phyloP scores from a whole-genome alignment of 2,113 vertebrate genomes.

The Psammodynastes pulverulentus region DNA sequence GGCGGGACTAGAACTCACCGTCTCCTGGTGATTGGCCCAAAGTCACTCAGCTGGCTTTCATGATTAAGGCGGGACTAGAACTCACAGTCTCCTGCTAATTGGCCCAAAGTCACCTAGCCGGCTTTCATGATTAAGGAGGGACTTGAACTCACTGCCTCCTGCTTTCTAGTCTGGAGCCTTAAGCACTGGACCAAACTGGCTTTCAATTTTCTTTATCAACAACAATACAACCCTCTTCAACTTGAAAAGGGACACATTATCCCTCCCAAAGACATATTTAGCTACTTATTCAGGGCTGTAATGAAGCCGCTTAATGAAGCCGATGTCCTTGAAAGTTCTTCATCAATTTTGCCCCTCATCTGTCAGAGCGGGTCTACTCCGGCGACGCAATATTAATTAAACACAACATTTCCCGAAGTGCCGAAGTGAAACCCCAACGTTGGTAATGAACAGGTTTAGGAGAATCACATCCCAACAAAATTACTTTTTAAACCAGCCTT shows the following conservation, averaged over 20 bases:
- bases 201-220: neutral
- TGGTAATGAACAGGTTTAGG: conserved; percentile 90
- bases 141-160: neutral
- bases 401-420: conserved; percentile 82
- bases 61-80: too few species aligned
- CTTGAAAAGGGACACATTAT: conserved; percentile 43
- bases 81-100: too few species aligned
- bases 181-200: neutral
- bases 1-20: neutral
- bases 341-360: conserved; percentile 78
- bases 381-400: conserved; percentile 85
- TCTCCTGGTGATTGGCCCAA: neutral
- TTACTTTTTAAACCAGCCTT: conserved; percentile 89
- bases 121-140: too few species aligned
- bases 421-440: conserved; percentile 82
- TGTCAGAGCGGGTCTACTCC: conserved; percentile 83
- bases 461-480: conserved; percentile 85
- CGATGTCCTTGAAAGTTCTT: conserved; percentile 90
- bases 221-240: neutral
- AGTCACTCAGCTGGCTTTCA: neutral
- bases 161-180: neutral
- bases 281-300: conserved; percentile 78
- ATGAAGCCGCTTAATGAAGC: conserved; percentile 87
- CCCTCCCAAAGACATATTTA: conserved; percentile 72
- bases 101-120: too few species aligned